Base-by-base conservation (phyloP, 2,113 vertebrate species). In the Trochalopteron elliotii region DNA sequence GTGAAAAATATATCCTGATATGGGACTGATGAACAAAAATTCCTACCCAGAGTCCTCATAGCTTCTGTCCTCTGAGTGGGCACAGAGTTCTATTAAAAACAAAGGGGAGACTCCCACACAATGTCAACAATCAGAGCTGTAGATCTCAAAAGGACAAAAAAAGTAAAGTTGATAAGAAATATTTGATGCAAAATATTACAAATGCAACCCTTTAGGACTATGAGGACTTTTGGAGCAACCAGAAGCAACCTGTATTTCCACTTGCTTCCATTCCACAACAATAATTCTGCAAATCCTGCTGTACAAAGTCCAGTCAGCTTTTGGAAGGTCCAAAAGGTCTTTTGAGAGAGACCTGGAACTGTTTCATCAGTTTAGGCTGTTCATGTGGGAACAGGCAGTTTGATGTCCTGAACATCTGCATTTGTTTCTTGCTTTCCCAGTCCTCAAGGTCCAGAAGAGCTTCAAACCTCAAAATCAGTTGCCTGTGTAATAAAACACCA, bases 401-500 rank as follows among this genome's bases (percentile, higher is more conserved):
- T 95, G 91, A 95, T 93, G 53, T 78, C 92, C 81, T 89, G 63
- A 95, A 94, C 83, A 95, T 65, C 39, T 68, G 9, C 50, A 92
- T 97, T 97, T 59, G 11, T 96, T 93, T 92, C 95, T 97, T 95
- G 55, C 71, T 83, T 87, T 94, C 67, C 21, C 25, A 69, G 56
- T 94, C 91, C 79, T 60, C 24, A 55, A 84, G 23, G 88, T 93
- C 69, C 70, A 90, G 74, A 95, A 94, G 83, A 83, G 77, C 64
- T 93, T 90, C 42, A 13, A 97, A 96, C 69, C 56, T 74, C 94
- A 84, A 90, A 96, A 97, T 96, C 94, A 93, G 44, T 91, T 96
- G 79, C 76, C 64, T 89, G 72, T 83, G 70, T 72, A 37, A 84
- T 88, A 95, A 91, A 97, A 97, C 79, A 86, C n/a, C 83, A 81